Evolutionary conservation across 2,888 invertebrate genomes (phyloP).

Genomic region (Panorpa germanica): DNA sequence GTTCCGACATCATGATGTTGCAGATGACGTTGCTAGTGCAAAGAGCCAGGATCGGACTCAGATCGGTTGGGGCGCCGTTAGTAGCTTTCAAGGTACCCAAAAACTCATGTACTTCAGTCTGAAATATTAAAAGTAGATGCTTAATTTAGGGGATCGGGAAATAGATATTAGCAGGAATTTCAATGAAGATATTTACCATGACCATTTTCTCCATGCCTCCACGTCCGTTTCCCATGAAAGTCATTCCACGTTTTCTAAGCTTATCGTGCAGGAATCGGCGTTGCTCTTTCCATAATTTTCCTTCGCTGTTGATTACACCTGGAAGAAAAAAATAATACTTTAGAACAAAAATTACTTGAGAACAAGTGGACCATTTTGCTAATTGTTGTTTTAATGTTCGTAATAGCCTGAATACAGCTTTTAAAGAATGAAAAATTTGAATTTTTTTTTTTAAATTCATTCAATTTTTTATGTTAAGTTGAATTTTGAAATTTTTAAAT

Average conservation of each 20-base stretch:
- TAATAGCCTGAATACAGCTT: too few relatives aligned
- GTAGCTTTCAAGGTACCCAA: slow-evolving; percentile 41
- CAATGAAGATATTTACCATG: slow-evolving; percentile 36
- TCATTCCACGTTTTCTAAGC: slow-evolving; percentile 73
- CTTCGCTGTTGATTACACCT: slow-evolving; percentile 83
- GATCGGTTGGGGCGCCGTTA: slow-evolving; percentile 48
- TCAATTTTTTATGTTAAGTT: too few relatives aligned
- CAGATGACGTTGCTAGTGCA: slow-evolving; percentile 83
- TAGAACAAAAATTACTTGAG: slow-evolving; percentile 1
- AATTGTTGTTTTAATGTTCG: too few relatives aligned
- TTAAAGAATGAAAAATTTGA: too few relatives aligned
- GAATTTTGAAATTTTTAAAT: too few relatives aligned
- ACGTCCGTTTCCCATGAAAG: slow-evolving; percentile 62
- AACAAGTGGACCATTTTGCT: too few relatives aligned
- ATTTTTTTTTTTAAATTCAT: too few relatives aligned
- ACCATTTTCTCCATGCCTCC: slow-evolving; percentile 69
- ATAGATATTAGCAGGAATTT: too few relatives aligned
- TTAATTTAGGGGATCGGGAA: too few relatives aligned
- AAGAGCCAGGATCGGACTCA: slow-evolving; percentile 57
- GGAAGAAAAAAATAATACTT: slow-evolving; percentile 17
- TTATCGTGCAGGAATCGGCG: slow-evolving; percentile 73
- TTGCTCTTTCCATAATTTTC: slow-evolving; percentile 80
- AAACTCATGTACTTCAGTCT: slow-evolving; percentile 61
- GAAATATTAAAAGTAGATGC: too few relatives aligned
- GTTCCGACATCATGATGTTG: slow-evolving; percentile 73